Conservation (phyloP, 2,888 invertebrate species). For the Iphiclides podalirius region DNA sequence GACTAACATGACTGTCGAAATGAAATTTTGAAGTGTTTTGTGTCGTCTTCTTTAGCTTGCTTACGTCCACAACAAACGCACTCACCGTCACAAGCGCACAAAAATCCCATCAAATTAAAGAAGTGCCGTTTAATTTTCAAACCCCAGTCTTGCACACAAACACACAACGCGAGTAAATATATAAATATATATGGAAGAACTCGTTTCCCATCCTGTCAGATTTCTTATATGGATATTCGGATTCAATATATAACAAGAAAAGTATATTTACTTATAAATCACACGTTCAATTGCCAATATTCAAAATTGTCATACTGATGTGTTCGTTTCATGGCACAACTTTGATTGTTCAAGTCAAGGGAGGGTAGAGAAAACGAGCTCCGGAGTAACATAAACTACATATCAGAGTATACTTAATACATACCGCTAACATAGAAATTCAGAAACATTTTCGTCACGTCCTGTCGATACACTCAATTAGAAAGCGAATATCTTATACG, state of each 20-base stretch:
- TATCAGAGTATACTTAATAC: constrained; percentile 15
- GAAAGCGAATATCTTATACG: constrained; percentile 4
- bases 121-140: constrained; percentile 13
- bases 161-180: constrained; percentile 19
- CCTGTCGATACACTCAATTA: background rate
- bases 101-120: constrained; percentile 27
- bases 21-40: too few relatives aligned
- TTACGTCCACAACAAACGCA: constrained; percentile 31
- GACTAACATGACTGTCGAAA: too few relatives aligned
- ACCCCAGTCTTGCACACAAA: constrained; percentile 12
- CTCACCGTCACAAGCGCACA: constrained; percentile 41
- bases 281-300: too few relatives aligned
- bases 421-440: constrained; percentile 12
- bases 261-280: too few relatives aligned
- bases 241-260: too few relatives aligned
- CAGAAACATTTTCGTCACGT: constrained; percentile 7
- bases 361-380: constrained; percentile 26
- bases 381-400: constrained; percentile 24
- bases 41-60: background rate
- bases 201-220: constrained; percentile 11
- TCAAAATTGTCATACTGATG: too few relatives aligned
- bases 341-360: too few relatives aligned
- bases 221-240: too few relatives aligned
- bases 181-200: constrained; percentile 18
- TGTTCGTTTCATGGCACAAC: too few relatives aligned